These are phyloP conservation scores for Lycaon pictus DNA, from an alignment of 2,113 vertebrate genomes.

Conservation along the genomic window DNA sequence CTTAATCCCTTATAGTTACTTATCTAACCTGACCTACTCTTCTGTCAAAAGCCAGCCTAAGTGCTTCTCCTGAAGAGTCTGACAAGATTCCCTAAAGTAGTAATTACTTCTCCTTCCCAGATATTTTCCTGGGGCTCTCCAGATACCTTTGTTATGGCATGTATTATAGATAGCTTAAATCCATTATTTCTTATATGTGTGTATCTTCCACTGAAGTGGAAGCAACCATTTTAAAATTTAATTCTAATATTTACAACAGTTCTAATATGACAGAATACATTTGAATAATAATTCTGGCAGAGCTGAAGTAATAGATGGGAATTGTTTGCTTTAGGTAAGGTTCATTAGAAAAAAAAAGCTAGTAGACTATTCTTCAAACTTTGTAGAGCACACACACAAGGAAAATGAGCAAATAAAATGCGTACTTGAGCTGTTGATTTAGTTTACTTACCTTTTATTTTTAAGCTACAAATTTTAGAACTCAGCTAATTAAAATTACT, in stretches of 20 bases:
- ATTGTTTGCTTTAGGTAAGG: not conserved
- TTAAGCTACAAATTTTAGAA: not conserved
- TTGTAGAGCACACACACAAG: not conserved
- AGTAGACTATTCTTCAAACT: not conserved
- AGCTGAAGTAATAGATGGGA: not conserved
- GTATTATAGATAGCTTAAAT: not conserved
- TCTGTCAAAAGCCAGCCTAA: not conserved
- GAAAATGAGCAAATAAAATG: conserved; percentile 16
- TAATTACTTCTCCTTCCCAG: not conserved
- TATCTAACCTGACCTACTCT: not conserved
- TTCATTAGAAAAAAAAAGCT: not conserved
- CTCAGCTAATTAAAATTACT: not conserved
- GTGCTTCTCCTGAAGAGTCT: not conserved
- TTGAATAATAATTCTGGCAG: not conserved
- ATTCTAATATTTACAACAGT: not conserved
- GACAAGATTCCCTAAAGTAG: not conserved
- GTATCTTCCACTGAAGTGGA: not conserved
- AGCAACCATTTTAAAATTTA: not conserved
- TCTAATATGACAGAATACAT: not conserved
- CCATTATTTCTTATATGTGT: not conserved
- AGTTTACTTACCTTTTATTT: not conserved
- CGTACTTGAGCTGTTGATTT: not conserved
- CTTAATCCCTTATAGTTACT: not conserved
- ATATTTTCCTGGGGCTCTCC: not conserved
- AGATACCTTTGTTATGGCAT: not conserved